A percentile compares a stretch with the other conserved stretches of the same genome.
phyloP scores from a whole-genome alignment of 2,113 vertebrate species.

The Spizaetus ornatus region DNA sequence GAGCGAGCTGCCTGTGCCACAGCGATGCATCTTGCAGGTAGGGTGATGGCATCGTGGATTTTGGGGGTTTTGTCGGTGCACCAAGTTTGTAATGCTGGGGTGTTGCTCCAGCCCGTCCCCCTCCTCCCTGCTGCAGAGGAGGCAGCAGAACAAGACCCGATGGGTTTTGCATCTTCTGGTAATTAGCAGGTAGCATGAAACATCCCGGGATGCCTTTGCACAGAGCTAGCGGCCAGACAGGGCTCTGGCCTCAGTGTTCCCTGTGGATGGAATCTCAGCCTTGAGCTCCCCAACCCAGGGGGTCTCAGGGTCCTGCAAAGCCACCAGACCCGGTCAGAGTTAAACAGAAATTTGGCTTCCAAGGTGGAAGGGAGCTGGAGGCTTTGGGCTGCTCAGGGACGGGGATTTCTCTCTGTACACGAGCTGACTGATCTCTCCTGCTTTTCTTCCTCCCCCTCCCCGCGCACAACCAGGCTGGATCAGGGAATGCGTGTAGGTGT shows the following conservation, averaged over 20 bases:
- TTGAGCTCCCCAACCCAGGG: background rate
- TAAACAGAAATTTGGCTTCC: background rate
- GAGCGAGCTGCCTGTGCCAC: background rate
- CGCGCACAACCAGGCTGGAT: background rate
- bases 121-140: background rate
- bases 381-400: background rate
- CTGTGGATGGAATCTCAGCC: background rate
- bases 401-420: background rate
- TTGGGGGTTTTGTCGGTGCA: too few relatives aligned
- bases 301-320: background rate
- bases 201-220: background rate
- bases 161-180: background rate
- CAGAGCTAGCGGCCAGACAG: background rate
- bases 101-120: background rate
- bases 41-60: background rate
- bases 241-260: background rate
- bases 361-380: background rate
- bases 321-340: background rate
- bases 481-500: background rate
- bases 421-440: background rate
- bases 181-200: background rate
- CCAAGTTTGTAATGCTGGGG: background rate
- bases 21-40: background rate
- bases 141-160: background rate
- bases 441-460: background rate